Percentiles rank a stretch among this genome's conserved stretches.
Conservation (phyloP, 2,888 invertebrate genomes). For the Chaetogeoica ovagalla region DNA sequence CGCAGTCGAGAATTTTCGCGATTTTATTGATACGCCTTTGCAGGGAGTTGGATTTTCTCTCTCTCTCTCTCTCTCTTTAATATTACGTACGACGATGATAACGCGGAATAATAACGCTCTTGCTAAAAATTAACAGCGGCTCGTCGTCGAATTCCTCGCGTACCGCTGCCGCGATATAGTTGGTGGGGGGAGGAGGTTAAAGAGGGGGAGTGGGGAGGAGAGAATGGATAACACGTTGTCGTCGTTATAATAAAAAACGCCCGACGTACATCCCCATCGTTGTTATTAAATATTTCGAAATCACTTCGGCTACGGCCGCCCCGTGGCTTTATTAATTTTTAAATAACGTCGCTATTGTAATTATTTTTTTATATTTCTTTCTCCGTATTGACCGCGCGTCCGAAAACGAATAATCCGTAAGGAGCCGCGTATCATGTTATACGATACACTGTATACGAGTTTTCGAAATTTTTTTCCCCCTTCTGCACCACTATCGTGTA, state of each 20-base stretch:
- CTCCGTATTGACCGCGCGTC: not conserved
- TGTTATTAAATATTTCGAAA: conserved; percentile 52
- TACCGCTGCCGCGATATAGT: no score
- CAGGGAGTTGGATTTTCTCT: no score
- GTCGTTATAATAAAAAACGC: conserved; percentile 34
- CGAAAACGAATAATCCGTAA: not conserved
- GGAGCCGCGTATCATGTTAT: no score
- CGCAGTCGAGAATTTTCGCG: no score
- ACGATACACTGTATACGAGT: not conserved
- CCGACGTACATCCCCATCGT: conserved; percentile 34
- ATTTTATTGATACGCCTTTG: conserved; percentile 15
- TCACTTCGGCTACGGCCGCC: conserved; percentile 25
- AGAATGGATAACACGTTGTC: not conserved
- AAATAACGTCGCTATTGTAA: conserved; percentile 31
- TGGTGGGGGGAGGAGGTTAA: no score
- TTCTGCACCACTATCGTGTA: no score
- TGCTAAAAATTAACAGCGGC: conserved; percentile 36
- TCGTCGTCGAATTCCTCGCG: conserved; percentile 43
- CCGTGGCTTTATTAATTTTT: conserved; percentile 39
- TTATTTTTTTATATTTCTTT: conserved; percentile 8
- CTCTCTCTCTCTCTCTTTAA: conserved; percentile 27
- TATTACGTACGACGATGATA: conserved; percentile 33
- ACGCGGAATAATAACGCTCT: not conserved
- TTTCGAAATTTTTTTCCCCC: not conserved
- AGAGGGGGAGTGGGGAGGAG: no score